A percentile compares a stretch with the other conserved stretches of the same genome.
Evolutionary conservation across 2,888 invertebrate species (phyloP).

Genomic region (Drosophila austrosaltans): DNA sequence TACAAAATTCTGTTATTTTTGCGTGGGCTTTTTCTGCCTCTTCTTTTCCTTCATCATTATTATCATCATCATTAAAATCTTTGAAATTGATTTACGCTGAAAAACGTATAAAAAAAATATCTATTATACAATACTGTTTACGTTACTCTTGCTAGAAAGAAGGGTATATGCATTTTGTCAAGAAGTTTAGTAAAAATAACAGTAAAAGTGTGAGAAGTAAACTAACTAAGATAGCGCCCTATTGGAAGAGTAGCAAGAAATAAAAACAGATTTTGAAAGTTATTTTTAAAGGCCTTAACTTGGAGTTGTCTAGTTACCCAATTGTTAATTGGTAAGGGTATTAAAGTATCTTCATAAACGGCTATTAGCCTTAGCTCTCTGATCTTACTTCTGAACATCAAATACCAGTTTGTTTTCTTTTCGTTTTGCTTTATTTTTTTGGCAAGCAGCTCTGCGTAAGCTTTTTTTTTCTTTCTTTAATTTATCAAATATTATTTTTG

Average conservation of each 20-base stretch:
- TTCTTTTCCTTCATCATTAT: slow-evolving; percentile 27
- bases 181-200: not conserved
- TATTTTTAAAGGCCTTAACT: too few relatives aligned
- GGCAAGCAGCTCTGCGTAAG: slow-evolving; percentile 4
- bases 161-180: not conserved
- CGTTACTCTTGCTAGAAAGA: slow-evolving; percentile 35
- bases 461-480: not conserved
- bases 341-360: not conserved
- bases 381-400: slow-evolving; percentile 29
- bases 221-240: too few relatives aligned
- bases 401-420: slow-evolving; percentile 13
- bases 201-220: too few relatives aligned
- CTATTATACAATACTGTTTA: slow-evolving; percentile 55
- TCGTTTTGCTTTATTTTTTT: not conserved
- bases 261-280: too few relatives aligned
- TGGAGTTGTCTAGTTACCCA: not conserved
- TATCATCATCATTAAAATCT: slow-evolving; percentile 23
- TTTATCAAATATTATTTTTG: slow-evolving; percentile 15
- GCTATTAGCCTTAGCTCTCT: not conserved
- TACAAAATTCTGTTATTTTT: slow-evolving; percentile 33
- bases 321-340: not conserved
- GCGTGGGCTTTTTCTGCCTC: slow-evolving; percentile 14
- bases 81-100: slow-evolving; percentile 18
- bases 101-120: slow-evolving; percentile 31
- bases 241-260: too few relatives aligned